A percentile compares a stretch with the other conserved stretches of the same genome.
Conservation (phyloP, 2,888 invertebrate species). For the Coenonympha arcania region DNA sequence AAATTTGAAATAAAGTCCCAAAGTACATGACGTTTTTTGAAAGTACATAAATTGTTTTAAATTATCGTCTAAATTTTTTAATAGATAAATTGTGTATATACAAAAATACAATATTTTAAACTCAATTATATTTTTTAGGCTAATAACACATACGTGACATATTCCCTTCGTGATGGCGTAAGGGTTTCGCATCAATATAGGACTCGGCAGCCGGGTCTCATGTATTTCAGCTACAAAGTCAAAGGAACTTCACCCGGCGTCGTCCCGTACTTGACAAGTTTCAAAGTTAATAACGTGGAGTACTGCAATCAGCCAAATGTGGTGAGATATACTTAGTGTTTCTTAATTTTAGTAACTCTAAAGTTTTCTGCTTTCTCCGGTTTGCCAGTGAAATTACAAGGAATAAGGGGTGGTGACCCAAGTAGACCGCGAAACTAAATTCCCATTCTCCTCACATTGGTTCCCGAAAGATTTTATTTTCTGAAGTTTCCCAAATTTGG, state of each 20-base stretch:
- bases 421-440: too few relatives aligned
- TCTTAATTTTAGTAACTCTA: background rate
- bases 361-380: background rate
- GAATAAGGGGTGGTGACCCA: too few relatives aligned
- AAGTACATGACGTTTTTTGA: too few relatives aligned
- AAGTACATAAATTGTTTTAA: too few relatives aligned
- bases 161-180: background rate
- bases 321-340: too few relatives aligned
- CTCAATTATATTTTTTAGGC: background rate
- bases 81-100: too few relatives aligned
- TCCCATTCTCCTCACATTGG: too few relatives aligned
- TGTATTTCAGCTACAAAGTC: slow-evolving; percentile 11
- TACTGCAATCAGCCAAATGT: slow-evolving; percentile 15
- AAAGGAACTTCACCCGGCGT: slow-evolving; percentile 17
- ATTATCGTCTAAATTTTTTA: too few relatives aligned
- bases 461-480: too few relatives aligned
- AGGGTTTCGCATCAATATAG: background rate
- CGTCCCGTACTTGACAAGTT: slow-evolving; percentile 16
- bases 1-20: too few relatives aligned
- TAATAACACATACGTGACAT: background rate
- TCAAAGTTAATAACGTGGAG: slow-evolving; percentile 15
- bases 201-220: background rate
- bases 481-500: too few relatives aligned
- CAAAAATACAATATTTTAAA: background rate
- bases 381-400: too few relatives aligned